Evolutionary conservation across 2,888 invertebrate species (phyloP), one percentile per base, ranked within the genome.

Genomic region (Troglohyphantes excavatus): DNA sequence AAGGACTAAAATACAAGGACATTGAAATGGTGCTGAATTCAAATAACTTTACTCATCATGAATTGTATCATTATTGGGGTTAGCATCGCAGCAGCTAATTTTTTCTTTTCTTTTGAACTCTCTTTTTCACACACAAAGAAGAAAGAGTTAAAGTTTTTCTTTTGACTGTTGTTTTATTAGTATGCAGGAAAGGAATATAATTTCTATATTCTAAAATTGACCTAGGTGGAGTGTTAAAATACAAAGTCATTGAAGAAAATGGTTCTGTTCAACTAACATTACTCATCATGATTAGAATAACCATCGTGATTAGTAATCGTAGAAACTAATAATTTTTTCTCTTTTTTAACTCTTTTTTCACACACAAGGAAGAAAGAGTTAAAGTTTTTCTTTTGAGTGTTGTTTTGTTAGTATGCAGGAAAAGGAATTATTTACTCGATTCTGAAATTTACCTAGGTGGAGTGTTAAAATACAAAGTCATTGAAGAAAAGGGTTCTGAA

Each of bases 301-400:
- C 65, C 68, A 82, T 70, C 43, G 46, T 81, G 53, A 72, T 82
- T 82, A 39, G 82, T 76, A 67, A 76, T 85, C 75, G 65, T 75
- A 19, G 23, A 65, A 85, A 33, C 23, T 29, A 85, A n/a, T n/a
- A n/a, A n/a, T n/a, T n/a, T n/a, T n/a, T n/a, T n/a, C n/a, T n/a
- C n/a, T n/a, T n/a, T n/a, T n/a, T n/a, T n/a, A n/a, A n/a, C n/a
- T n/a, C n/a, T n/a, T n/a, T n/a, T n/a, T n/a, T n/a, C n/a, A 2
- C 19, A 33, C 53, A 27, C 75, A 67, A 67, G 75, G 67, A 84
- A 53, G 76, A 39, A 7, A 43, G 21, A 33, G 46, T 23, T 72
- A 43, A 43, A n/a, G 72, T n/a, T 73, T 73, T 27, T 46, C 72
- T 53, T 73, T 73, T 73, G n/a, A 73, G 23, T 5, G n/a, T n/a